These are phyloP conservation scores for Turnix velox DNA, from an alignment of 2,113 vertebrate species.

Conservation along the genomic window DNA sequence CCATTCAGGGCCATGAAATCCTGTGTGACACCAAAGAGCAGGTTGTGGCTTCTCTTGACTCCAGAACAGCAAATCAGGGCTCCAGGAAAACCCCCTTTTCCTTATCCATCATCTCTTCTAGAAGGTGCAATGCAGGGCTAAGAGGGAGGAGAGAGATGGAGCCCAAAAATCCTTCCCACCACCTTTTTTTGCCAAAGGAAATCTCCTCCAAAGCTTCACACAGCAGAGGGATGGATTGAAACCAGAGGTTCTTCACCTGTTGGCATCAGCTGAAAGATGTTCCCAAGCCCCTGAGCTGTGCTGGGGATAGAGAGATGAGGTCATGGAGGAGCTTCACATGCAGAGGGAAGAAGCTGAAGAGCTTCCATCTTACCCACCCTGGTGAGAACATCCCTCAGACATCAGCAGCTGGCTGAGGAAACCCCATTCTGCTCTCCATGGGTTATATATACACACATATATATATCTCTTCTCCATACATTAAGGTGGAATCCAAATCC, in stretches of 20 bases:
- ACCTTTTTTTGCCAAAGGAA: background rate
- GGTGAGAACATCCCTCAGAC: background rate
- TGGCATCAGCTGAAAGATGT: background rate
- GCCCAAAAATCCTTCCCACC: background rate
- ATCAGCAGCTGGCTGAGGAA: background rate
- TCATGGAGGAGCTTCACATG: background rate
- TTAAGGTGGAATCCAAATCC: background rate
- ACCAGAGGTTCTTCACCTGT: background rate
- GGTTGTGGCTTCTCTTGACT: accelerated
- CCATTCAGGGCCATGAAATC: accelerated
- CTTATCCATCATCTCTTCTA: accelerated
- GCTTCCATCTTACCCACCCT: background rate
- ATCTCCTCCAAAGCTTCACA: background rate
- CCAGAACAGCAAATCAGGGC: background rate
- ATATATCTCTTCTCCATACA: background rate
- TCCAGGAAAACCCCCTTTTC: background rate
- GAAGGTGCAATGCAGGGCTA: accelerated
- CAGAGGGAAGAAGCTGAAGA: background rate
- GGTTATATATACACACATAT: background rate
- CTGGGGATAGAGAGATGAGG: background rate
- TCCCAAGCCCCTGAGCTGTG: background rate
- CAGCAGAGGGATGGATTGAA: accelerated
- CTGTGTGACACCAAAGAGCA: background rate
- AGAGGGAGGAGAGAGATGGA: accelerated
- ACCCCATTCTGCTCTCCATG: background rate